Conservation (phyloP, 2,113 vertebrate species). For the Poecile atricapillus region DNA sequence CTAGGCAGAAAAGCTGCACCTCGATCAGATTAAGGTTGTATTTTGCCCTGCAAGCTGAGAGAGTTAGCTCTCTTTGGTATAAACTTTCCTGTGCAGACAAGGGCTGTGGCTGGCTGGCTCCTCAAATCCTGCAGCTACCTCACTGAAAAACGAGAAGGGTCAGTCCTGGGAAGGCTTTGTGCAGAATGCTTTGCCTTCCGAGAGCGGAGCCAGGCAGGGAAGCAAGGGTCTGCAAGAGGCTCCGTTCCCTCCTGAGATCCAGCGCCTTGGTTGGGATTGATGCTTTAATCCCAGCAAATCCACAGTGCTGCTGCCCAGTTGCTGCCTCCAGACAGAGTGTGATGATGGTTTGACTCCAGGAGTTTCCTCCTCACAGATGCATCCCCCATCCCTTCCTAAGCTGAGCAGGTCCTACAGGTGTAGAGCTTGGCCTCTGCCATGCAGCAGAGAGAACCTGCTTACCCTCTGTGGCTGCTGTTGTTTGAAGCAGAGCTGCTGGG, state of each 20-base stretch:
- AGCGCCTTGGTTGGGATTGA: not conserved
- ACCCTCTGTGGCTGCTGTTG: accelerated
- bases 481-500: not conserved
- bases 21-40: not conserved
- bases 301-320: not conserved
- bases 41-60: not conserved
- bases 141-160: not conserved
- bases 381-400: not conserved
- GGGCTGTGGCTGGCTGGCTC: not conserved
- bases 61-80: not conserved
- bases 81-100: not conserved
- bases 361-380: not conserved
- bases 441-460: not conserved
- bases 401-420: not conserved
- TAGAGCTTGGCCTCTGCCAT: not conserved
- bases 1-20: not conserved
- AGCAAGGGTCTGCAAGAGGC: not conserved
- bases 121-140: not conserved
- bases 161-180: not conserved
- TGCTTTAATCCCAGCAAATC: not conserved
- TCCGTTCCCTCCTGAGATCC: not conserved
- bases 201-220: not conserved
- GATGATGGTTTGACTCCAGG: not conserved
- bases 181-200: not conserved
- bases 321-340: not conserved